Evolutionary conservation across 2,888 invertebrate genomes (phyloP).

Genomic region (Nebria brevicollis): DNA sequence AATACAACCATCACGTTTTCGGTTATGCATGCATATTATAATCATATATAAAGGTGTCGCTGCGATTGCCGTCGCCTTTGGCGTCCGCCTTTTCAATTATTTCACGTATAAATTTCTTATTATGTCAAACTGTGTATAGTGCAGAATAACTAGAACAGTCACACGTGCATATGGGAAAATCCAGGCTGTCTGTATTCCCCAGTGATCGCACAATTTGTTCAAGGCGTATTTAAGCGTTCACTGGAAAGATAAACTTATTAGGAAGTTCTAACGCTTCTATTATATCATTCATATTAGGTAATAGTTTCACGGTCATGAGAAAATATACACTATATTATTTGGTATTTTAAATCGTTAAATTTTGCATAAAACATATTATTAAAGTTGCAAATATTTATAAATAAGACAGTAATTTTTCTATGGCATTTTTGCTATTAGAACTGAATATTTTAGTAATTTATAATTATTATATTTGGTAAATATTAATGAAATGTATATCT

Average conservation of each 20-base stretch:
- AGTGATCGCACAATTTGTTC: neutral
- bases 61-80: neutral
- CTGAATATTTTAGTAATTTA: neutral
- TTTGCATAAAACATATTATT: too few relatives aligned
- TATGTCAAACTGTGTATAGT: neutral
- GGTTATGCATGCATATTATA: neutral
- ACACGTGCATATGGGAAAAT: neutral
- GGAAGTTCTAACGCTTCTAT: neutral
- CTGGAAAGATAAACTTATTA: neutral
- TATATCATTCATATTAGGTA: neutral
- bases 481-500: slow-evolving; percentile 4
- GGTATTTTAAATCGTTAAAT: too few relatives aligned
- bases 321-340: too few relatives aligned
- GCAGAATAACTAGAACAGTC: neutral
- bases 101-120: neutral
- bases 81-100: neutral
- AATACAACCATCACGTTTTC: neutral
- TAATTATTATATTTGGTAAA: slow-evolving; percentile 3
- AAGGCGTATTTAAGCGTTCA: neutral
- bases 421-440: too few relatives aligned
- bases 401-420: neutral
- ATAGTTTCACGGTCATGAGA: neutral
- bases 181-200: neutral
- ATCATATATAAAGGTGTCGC: neutral
- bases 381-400: neutral